Conservation (phyloP, 2,888 invertebrate species). For the Vandiemenella viatica region DNA sequence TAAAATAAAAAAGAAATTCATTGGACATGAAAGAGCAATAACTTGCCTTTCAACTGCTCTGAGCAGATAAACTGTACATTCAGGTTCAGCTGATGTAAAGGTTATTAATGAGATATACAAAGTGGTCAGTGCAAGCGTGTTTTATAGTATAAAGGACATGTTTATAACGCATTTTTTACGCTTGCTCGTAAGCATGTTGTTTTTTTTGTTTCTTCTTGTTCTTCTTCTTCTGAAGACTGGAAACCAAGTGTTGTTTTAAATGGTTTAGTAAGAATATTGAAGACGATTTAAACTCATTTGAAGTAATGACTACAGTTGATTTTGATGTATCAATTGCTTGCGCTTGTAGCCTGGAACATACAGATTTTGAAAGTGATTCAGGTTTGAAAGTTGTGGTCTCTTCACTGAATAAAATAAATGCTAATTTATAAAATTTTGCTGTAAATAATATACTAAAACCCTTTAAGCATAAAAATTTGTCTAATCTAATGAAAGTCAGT, state of each 20-base stretch:
- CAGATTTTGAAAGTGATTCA: constrained; percentile 5
- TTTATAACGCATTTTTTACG: constrained; percentile 55
- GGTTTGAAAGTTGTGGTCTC: constrained; percentile 28
- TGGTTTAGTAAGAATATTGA: constrained; percentile 49
- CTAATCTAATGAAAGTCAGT: not conserved
- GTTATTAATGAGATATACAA: constrained; percentile 64
- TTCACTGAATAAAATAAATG: constrained; percentile 39
- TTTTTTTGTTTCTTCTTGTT: too few species aligned
- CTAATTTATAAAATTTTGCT: constrained; percentile 40
- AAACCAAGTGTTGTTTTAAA: constrained; percentile 23
- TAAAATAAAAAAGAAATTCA: constrained; percentile 35
- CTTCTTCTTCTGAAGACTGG: constrained; percentile 20
- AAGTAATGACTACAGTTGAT: constrained; percentile 19
- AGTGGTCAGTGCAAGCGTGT: constrained; percentile 58
- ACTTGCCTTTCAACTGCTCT: constrained; percentile 56
- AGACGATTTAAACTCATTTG: constrained; percentile 21
- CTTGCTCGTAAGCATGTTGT: constrained; percentile 34
- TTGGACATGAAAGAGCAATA: constrained; percentile 52
- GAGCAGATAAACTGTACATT: constrained; percentile 53
- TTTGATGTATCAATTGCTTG: not conserved
- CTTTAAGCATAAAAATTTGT: not conserved
- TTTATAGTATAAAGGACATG: constrained; percentile 54
- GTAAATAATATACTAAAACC: constrained; percentile 28
- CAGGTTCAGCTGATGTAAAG: constrained; percentile 58
- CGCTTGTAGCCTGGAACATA: too few species aligned